A percentile compares a stretch with the other conserved stretches of the same genome.
Conservation (phyloP, 2,888 invertebrate genomes). For the Tromatobia lineatoria region DNA sequence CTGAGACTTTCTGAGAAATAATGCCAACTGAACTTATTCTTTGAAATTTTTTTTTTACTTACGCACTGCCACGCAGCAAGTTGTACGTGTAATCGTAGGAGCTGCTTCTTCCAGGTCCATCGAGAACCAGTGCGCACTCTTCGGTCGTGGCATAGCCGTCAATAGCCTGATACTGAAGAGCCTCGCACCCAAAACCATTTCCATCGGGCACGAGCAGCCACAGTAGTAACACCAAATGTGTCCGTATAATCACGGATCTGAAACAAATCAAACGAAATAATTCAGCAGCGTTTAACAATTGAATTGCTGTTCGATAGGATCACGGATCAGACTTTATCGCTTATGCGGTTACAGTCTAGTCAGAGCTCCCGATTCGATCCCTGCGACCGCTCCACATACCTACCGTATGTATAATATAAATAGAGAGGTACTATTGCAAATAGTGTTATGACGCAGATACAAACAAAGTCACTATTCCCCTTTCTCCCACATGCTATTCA, state of each 20-base stretch:
- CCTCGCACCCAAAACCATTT: constrained; percentile 62
- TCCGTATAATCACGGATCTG: constrained; percentile 76
- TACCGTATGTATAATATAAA: neutral
- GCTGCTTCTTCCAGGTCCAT: constrained; percentile 92
- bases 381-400: neutral
- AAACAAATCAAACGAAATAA: constrained; percentile 67
- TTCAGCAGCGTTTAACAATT: constrained; percentile 41
- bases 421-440: neutral
- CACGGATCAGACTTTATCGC: constrained; percentile 46
- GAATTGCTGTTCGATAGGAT: constrained; percentile 29
- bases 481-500: constrained; percentile 18
- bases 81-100: constrained; percentile 95
- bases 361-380: constrained; percentile 37
- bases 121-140: constrained; percentile 93
- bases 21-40: too few species aligned
- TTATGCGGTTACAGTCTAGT: constrained; percentile 24
- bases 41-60: constrained; percentile 88
- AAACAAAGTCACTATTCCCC: constrained; percentile 4
- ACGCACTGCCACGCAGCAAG: constrained; percentile 92
- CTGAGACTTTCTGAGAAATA: neutral
- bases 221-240: constrained; percentile 72
- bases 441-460: neutral
- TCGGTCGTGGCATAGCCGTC: constrained; percentile 82
- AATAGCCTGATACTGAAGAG: constrained; percentile 80
- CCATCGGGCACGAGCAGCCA: constrained; percentile 67